Base-by-base conservation (phyloP, 1,140 invertebrate genomes). In the Drosophila punjabiensis region DNA sequence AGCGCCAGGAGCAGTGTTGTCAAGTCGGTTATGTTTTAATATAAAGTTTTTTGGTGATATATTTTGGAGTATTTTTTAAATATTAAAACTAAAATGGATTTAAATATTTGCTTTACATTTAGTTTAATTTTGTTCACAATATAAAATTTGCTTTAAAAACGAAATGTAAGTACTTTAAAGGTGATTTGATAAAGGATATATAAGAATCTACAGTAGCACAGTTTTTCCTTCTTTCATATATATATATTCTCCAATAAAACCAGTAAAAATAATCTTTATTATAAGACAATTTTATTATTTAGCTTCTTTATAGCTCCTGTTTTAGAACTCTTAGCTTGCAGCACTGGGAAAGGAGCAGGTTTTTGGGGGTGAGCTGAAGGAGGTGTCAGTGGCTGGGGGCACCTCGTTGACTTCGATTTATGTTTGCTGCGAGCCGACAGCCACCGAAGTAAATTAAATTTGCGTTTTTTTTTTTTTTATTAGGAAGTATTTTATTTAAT, bases 401-500 rank as follows among this genome's bases (percentile, higher is more conserved):
- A 77, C 64, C 74, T 53, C 47, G 73, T 77, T 77, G 69, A 62
- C 70, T 74, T 76, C 71, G 71, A 76, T 76, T 76, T 76, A 75
- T 76, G 69, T 76, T 75, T 76, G 70, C 70, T 61, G 56, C 68
- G 68, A 45, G 70, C 47, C 70, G 56, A 74, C 70, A 74, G 70
- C 70, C 68, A 35, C 68, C 55, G 14, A 74, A 61, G 70, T 74
- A 74, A 77, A 77, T 77, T 77, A 77, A 77, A 77, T 85, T 70
- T 81, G 48, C 64, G 64, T 78, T 66, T 76, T 61, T 53, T 65
- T 73, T n/a, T 58, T 50, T 55, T 82, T 87, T 82, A 76, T 87
- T 79, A 86, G 77, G 79, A 86, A 87, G 86, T 87, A 87, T 86
- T 87, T 86, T 82, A 87, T 87, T 87, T 66, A 86, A 76, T 87